Conservation (phyloP, 2,797 vertebrate genomes). For the Eulemur mongoz region DNA sequence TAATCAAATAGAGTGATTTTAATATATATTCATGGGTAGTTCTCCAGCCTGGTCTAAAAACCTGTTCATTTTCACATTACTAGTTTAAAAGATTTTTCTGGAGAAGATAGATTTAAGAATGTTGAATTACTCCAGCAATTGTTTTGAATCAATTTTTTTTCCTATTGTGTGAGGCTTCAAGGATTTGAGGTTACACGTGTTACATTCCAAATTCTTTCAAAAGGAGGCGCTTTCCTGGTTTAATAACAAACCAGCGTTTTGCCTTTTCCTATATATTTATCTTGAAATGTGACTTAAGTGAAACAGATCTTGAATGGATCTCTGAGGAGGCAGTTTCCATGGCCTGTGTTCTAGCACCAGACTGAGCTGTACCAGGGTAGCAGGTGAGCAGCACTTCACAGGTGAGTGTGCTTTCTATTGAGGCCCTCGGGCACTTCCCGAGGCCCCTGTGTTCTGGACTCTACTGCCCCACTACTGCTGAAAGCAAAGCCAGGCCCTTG, state of each 20-base stretch:
- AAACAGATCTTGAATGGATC: not conserved
- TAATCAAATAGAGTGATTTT: conserved; percentile 70
- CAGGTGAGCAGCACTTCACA: not conserved
- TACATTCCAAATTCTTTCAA: conserved; percentile 9
- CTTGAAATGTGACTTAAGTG: not conserved
- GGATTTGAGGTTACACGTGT: not conserved
- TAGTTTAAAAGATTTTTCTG: conserved; percentile 69
- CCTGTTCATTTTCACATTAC: conserved; percentile 61
- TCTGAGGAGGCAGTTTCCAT: not conserved
- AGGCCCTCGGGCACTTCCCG: not conserved
- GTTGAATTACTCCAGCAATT: conserved; percentile 57
- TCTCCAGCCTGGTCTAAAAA: conserved; percentile 54
- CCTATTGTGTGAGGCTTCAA: conserved; percentile 6
- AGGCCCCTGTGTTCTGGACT: not conserved
- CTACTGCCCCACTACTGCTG: not conserved
- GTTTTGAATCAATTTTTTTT: conserved; percentile 58
- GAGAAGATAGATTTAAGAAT: conserved; percentile 60
- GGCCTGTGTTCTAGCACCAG: not conserved
- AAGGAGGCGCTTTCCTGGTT: not conserved
- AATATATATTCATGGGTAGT: conserved; percentile 69
- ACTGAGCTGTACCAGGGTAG: accelerated
- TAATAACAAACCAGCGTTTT: conserved; percentile 22
- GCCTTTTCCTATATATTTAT: not conserved
- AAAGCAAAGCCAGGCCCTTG: not conserved
- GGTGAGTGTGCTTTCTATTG: not conserved